Evolutionary conservation across 1,140 invertebrate species (phyloP), one percentile per base, ranked within the genome.

Genomic region (Liolophura sinensis): DNA sequence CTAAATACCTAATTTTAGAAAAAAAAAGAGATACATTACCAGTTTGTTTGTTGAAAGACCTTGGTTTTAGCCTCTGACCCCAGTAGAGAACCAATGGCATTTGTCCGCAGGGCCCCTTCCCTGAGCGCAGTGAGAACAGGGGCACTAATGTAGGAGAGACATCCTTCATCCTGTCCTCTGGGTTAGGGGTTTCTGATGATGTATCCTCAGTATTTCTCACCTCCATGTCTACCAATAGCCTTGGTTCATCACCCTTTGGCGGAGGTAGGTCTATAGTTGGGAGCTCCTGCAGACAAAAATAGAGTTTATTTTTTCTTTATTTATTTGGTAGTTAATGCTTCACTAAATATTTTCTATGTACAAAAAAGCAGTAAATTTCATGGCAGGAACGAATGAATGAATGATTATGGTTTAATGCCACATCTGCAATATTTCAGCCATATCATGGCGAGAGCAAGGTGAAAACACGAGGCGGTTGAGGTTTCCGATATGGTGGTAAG

Each of bases 81-180:
- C 78, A 78, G 67, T 75, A 80, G 51, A 78, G 70, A 14, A 79
- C 59, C 12, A 83, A 54, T 15, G 81, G 81, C 12, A 81, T 60
- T 47, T 58, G 73, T 4, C 79, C 81, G 72, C 73, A 71, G 7
- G 80, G 73, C 18, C 73, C 71, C 24, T 68, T 64, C 12, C 76
- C 73, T 40, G 70, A 57, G 55, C 78, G 73, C 24, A 82, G 52
- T 16, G 78, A 71, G 61, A 76, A 81, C 15, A 83, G 67, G 12
- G 81, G 79, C 51, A 81, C 82, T 4, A 70, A 68, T 52, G 77
- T 52, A 12, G 76, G 72, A 20, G 75, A 69, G 27, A 72, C 73
- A 46, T 73, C 72, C 56, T 73, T 72, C 22, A 72, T 63, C 54
- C 76, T 72, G 4, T 77, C 72, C 46, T 63, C 62, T 12, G 64